Evolutionary conservation across 2,113 vertebrate species (phyloP), one percentile per base, ranked within the genome.

Genomic region (Cettia cetti): DNA sequence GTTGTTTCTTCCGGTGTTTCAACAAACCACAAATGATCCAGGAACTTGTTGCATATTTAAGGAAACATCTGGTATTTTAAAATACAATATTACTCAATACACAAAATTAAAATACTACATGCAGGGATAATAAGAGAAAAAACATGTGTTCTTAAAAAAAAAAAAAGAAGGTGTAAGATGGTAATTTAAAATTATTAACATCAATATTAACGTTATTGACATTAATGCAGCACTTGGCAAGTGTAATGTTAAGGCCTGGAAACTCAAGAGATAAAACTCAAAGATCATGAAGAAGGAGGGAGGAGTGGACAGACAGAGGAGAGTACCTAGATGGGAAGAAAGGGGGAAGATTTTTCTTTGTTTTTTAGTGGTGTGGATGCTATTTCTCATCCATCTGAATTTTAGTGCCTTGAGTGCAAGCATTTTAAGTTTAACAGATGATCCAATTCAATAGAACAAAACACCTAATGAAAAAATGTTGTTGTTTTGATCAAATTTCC

Each of bases 51-150:
- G 47, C 13, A 70, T 19, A 39, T 28, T 75, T 59, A 75, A 89
- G 81, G 56, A 94, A 92, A 92, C 69, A 94, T 50, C 86, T 96
- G 86, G 69, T 86, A 63, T 81, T 89, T 50, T 88, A 79, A 60
- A 64, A 80, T 79, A 77, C 0, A 1, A 4, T 49, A 52, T 86
- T 94, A 65, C 26, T 47, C 49, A 82, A 54, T 47, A 77, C 69
- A 50, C 3, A 64, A 74, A 59, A 78, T 52, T 77, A 40, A 74
- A 91, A 85, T 47, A 18, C 35, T 28, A 4, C 30, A 12, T 65
- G 11, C 39, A 68, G 9, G 2, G 17, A 56, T 85, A 91, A 69
- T 74, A 75, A 65, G 42, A 76, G 20, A 44, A 71, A n/a, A 68
- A 42, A 6, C 6, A 21, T 44, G 24, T 47, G 20, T 35, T 88